Percentiles rank a stretch among this genome's conserved stretches.
phyloP scores from a whole-genome alignment of 2,797 vertebrate species.

The Ceryle rudis region DNA sequence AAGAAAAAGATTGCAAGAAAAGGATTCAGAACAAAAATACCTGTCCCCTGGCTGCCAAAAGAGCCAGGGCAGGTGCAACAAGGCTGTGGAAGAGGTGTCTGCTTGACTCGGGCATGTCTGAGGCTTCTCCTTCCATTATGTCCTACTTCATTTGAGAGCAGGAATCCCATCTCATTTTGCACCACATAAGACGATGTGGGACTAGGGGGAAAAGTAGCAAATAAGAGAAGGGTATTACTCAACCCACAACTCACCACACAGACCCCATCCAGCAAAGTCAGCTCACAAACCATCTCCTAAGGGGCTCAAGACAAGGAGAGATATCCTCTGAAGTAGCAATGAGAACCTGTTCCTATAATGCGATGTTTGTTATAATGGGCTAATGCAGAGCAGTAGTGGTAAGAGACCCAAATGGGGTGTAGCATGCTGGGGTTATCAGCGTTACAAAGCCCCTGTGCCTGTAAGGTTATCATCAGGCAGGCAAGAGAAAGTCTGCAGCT shows the following conservation, averaged over 20 bases:
- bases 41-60: not conserved
- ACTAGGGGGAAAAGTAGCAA: not conserved
- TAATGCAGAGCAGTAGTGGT: not conserved
- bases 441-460: not conserved
- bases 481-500: not conserved
- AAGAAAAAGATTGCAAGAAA: not conserved
- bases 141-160: not conserved
- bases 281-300: not conserved
- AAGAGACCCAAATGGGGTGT: not conserved
- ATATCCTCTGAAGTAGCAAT: not conserved
- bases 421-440: not conserved
- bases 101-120: fast-evolving
- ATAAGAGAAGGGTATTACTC: not conserved
- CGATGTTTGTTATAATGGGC: not conserved
- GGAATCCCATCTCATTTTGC: not conserved
- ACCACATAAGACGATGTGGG: fast-evolving
- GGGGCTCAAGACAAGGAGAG: not conserved
- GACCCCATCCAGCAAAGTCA: not conserved
- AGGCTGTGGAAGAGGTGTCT: not conserved
- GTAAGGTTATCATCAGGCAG: not conserved
- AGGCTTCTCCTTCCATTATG: not conserved
- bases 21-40: not conserved
- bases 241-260: not conserved
- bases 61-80: not conserved
- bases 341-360: not conserved